Percentiles rank a stretch among this genome's conserved stretches.
These are phyloP conservation scores for Phrynocephalus guinanensis DNA, from an alignment of 2,797 vertebrate species.

Conservation along the genomic window DNA sequence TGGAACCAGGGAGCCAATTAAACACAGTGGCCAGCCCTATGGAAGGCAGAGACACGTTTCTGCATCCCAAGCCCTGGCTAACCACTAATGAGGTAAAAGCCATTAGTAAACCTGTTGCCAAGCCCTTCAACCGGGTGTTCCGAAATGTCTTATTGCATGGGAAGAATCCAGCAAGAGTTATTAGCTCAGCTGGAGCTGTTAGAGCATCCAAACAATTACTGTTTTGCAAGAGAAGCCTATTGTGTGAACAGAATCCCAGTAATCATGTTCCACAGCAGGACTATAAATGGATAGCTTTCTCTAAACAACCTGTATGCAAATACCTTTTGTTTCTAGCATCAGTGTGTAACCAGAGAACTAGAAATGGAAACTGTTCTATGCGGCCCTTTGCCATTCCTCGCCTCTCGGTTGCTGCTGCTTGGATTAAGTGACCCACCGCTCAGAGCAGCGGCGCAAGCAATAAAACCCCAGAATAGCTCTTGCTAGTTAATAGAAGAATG, in stretches of 20 bases:
- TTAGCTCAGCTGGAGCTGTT: background rate
- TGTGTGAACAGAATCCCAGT: background rate
- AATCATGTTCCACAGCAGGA: background rate
- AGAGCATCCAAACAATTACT: background rate
- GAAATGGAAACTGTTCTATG: too few relatives aligned
- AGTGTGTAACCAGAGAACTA: background rate
- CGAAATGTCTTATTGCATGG: background rate
- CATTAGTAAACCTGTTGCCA: constrained; percentile 16
- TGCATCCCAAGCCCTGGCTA: background rate
- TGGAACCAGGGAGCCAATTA: background rate
- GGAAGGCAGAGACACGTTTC: background rate
- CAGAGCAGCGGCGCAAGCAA: constrained; percentile 8
- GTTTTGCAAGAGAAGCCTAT: background rate
- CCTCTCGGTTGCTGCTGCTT: constrained; percentile 8
- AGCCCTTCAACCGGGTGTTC: background rate
- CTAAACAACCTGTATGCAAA: background rate
- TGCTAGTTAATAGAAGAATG: constrained; percentile 5
- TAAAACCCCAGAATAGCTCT: constrained; percentile 21
- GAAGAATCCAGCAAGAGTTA: background rate
- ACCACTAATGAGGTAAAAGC: constrained; percentile 10
- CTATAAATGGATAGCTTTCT: background rate
- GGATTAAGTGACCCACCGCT: background rate
- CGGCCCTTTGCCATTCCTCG: too few relatives aligned
- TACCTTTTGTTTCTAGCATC: background rate
- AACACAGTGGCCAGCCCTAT: background rate